Conservation (phyloP, 1,140 invertebrate genomes). For the Megalopta genalis region DNA sequence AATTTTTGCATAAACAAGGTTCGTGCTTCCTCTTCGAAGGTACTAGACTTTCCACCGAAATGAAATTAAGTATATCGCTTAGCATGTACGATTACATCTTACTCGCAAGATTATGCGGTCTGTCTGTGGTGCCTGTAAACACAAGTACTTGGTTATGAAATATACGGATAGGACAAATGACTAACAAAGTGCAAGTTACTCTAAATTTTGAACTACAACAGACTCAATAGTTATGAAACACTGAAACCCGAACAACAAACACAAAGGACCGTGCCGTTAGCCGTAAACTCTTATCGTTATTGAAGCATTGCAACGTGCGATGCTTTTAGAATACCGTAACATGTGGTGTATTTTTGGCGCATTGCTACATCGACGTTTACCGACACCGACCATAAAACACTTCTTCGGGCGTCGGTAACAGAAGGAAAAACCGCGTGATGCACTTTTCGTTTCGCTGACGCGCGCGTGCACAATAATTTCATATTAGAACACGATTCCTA, state of each 20-base stretch:
- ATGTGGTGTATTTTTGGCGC: conserved; percentile 63
- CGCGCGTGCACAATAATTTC: background rate
- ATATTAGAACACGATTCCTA: background rate
- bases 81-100: no score
- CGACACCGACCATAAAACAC: conserved; percentile 63
- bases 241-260: background rate
- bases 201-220: background rate
- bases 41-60: no score
- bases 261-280: conserved; percentile 6
- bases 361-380: conserved; percentile 64
- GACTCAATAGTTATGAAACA: background rate
- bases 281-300: conserved; percentile 25
- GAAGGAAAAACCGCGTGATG: background rate
- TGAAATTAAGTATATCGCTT: background rate
- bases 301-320: conserved; percentile 45
- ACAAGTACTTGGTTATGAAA: background rate
- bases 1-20: no score
- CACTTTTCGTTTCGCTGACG: background rate
- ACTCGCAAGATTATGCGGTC: background rate
- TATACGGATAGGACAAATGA: background rate
- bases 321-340: conserved; percentile 60
- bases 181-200: background rate
- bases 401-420: conserved; percentile 62
- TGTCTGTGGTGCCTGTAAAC: background rate
- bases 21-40: no score